A percentile compares a stretch with the other conserved stretches of the same genome.
phyloP scores from a whole-genome alignment of 2,113 vertebrate species.

The Lophius piscatorius region DNA sequence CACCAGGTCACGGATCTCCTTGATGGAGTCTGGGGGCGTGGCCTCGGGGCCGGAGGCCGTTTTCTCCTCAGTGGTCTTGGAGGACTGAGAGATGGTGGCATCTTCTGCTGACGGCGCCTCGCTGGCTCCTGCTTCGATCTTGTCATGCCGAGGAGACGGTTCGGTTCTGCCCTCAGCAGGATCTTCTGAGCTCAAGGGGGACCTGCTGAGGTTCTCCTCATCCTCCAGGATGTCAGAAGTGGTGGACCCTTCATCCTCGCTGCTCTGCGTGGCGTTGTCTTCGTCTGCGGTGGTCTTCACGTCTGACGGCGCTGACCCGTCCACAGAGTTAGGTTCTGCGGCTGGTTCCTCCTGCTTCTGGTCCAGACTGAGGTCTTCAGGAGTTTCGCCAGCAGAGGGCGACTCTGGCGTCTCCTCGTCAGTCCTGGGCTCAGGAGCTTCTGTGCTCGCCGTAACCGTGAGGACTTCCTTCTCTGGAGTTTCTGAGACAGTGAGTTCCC shows the following conservation, averaged over 20 bases:
- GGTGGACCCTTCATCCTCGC: constrained; percentile 17
- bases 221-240: constrained; percentile 33
- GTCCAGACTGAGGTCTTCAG: not conserved
- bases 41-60: not conserved
- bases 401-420: too few relatives aligned
- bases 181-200: constrained; percentile 6
- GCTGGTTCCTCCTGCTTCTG: not conserved
- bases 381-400: constrained; percentile 45
- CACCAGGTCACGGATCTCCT: constrained; percentile 73
- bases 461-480: not conserved
- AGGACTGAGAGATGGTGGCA: not conserved
- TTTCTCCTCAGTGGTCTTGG: constrained; percentile 4
- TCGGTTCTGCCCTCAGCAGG: not conserved
- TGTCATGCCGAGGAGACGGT: not conserved
- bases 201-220: not conserved
- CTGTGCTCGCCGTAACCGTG: not conserved
- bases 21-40: constrained; percentile 59
- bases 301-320: constrained; percentile 20
- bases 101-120: not conserved
- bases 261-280: not conserved
- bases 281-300: constrained; percentile 21
- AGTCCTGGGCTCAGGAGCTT: not conserved
- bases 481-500: not conserved
- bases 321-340: constrained; percentile 25
- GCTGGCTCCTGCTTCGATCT: not conserved